Evolutionary conservation across 2,113 vertebrate species (phyloP), one percentile per base, ranked within the genome.

Genomic region (Aythya baeri): DNA sequence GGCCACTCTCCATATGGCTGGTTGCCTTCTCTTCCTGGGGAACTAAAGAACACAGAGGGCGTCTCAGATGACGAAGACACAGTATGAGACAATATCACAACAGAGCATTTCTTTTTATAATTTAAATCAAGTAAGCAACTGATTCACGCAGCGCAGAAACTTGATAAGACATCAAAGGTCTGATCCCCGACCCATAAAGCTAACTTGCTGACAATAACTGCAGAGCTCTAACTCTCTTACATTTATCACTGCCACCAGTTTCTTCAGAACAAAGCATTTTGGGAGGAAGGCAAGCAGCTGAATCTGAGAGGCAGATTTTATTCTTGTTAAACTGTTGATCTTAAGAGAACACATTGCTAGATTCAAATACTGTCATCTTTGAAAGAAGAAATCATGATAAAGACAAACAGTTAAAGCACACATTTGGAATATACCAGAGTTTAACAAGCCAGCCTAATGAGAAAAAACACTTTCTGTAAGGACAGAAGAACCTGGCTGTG

Each of bases 1-100:
- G 95, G 95, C 93, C 88, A 96, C 76, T 83, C 85, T 97, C 95
- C 93, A 97, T 95, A 96, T 96, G 93, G 96, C 95, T 66, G 76
- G 46, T 90, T 96, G 93, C 88, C 94, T 90, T 88, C 85, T 34
- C 88, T 91, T 93, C 72, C 89, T 74, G 11, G 85, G 95, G 89
- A 93, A 94, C 61, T 54, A 72, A 90, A 96, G 91, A 91, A 78
- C 73, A 90, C 38, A 5, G 52, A 83, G 88, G 71, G 72, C 76
- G 88, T 94, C 94, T 97, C 95, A 95, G 88, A 96, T 97, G 95
- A 95, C 90, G 76, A 96, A 85, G 93, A 94, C 94, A 88, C 96
- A 89, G 94, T 91, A 88, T 90, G 90, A 88, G 85, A 90, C 94
- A 94, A 32, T 91, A 95, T 94, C 83, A 63, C 88, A 95, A 75